Evolutionary conservation across 2,113 vertebrate genomes (phyloP).

Genomic region (Apaloderma vittatum): DNA sequence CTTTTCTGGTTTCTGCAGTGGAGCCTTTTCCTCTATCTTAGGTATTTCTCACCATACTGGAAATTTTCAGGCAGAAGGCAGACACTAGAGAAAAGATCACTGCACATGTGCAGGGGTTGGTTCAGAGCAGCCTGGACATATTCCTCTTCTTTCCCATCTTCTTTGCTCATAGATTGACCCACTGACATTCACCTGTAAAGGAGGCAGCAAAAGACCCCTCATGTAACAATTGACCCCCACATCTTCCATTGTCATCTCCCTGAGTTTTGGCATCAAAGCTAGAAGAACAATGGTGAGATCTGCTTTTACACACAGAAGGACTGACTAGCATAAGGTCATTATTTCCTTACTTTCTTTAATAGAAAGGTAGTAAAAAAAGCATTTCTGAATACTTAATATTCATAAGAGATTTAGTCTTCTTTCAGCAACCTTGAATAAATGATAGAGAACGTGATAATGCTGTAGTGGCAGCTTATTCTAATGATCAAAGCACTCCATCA

Average conservation of each 20-base stretch:
- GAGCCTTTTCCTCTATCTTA: neutral
- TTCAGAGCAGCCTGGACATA: neutral
- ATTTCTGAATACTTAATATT: constrained; percentile 38
- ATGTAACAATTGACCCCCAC: neutral
- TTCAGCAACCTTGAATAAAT: constrained; percentile 60
- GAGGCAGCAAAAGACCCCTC: neutral
- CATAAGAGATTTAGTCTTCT: constrained; percentile 32
- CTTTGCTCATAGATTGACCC: neutral
- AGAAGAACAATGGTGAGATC: neutral
- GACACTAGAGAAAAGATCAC: neutral
- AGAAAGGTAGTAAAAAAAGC: neutral
- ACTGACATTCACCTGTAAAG: neutral
- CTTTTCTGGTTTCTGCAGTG: neutral
- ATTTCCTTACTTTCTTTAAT: neutral
- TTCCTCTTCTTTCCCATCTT: neutral
- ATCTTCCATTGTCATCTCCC: neutral
- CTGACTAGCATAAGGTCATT: neutral
- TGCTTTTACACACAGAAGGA: neutral
- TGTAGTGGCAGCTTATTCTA: constrained; percentile 29
- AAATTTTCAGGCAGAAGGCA: neutral
- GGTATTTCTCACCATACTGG: neutral
- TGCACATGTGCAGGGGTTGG: neutral
- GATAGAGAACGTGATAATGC: constrained; percentile 36
- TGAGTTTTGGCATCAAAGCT: neutral
- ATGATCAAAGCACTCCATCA: constrained; percentile 53